Conservation (phyloP, 1,140 invertebrate species). For the Magallana angulata region DNA sequence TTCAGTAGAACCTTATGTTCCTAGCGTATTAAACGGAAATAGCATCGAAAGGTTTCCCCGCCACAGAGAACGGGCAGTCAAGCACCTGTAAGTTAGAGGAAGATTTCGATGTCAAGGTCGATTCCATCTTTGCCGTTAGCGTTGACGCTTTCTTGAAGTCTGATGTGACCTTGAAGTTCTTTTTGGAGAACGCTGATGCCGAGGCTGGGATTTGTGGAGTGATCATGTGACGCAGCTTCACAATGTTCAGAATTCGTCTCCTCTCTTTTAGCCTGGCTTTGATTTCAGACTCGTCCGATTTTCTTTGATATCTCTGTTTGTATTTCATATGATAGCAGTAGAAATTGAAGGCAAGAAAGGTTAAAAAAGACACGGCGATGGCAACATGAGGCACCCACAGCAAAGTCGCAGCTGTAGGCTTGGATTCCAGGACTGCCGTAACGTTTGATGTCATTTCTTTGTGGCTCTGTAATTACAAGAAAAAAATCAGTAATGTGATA, state of each 20-base stretch:
- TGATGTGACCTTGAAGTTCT: not conserved
- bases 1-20: too few species aligned
- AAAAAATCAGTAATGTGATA: not conserved
- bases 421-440: not conserved
- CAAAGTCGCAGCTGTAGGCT: not conserved
- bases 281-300: conserved; percentile 57
- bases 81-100: conserved; percentile 1
- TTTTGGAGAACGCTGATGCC: not conserved
- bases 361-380: conserved; percentile 61
- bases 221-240: conserved; percentile 42
- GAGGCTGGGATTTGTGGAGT: not conserved
- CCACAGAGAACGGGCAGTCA: not conserved
- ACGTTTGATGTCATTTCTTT: conserved; percentile 3
- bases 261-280: conserved; percentile 60
- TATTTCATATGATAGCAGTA: conserved; percentile 64
- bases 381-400: conserved; percentile 59
- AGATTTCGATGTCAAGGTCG: conserved; percentile 8
- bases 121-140: not conserved
- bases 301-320: conserved; percentile 57
- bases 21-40: not conserved
- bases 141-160: not conserved
- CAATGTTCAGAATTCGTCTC: conserved; percentile 49
- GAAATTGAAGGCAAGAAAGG: conserved; percentile 62
- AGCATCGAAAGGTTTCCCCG: not conserved
- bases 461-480: not conserved